Base-by-base conservation (phyloP, 2,797 vertebrate species). In the Benthosema pterotum region DNA sequence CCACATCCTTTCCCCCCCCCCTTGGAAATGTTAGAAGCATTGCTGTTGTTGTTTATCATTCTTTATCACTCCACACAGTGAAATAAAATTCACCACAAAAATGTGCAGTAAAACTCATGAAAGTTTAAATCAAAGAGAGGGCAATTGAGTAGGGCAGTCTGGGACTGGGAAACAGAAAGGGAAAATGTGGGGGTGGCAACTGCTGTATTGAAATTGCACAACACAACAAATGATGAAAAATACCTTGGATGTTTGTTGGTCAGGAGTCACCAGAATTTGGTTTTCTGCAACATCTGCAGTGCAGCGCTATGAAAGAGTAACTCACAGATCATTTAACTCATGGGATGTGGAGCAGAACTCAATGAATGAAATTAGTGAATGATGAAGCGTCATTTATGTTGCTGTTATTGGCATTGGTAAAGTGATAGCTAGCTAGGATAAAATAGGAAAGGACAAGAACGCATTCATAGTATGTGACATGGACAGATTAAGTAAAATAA, bases 151-250 rank as follows among this genome's bases (percentile, higher is more conserved):
- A 5, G 28, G 22, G 53, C 5, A 42, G 5, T 25, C 2, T 13
- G 50, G 46, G 11, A 38, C 16, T 42, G 22, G 12, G 12, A 55
- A 19, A 52, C 13, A 57, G 56, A 46, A 2, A 25, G 13, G 22
- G 18, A 47, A 25, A 57, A 4, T 14, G 19, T 25, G 51, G 22
- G 42, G 11, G 45, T 25, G 19, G 19, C 46, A 19, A 45, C n/a
- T 43, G 5, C 54, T 42, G 17, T 42, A 43, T 43, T 22, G 53
- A 15, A 42, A 25, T 28, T 28, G 45, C 14, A 16, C 57, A 28
- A 47, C 54, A 51, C 16, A 47, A 58, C 13, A 59, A 48, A 13
- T 28, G 42, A 19, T 57, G 19, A 57, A 22, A 57, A 57, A 25
- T 22, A 42, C 42, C 13, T 25, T 7, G 8, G 16, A 17, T 55